Evolutionary conservation across 2,888 invertebrate species (phyloP).

Genomic region (Drosophila mimica): DNA sequence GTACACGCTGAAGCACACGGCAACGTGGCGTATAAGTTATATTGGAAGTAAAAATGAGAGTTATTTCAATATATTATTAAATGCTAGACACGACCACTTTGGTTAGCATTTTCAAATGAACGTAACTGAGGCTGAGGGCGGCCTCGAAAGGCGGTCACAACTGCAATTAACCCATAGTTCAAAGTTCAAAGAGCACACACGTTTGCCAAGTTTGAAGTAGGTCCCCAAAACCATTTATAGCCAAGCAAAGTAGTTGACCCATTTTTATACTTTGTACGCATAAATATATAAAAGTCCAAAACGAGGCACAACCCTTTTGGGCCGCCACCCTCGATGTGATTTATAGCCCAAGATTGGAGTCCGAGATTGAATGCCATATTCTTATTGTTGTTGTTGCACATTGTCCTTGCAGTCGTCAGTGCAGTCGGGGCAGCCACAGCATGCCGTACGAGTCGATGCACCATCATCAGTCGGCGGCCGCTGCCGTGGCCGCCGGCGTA

Average conservation of each 20-base stretch:
- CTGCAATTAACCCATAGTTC: constrained; percentile 81
- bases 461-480: constrained; percentile 81
- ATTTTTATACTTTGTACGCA: constrained; percentile 51
- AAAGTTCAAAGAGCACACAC: constrained; percentile 74
- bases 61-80: constrained; percentile 4
- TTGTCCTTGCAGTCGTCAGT: constrained; percentile 62
- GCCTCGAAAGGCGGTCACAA: constrained; percentile 59
- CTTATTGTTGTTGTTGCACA: constrained; percentile 4
- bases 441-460: constrained; percentile 84
- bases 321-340: constrained; percentile 33
- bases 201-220: constrained; percentile 33
- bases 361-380: constrained; percentile 13
- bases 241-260: constrained; percentile 60
- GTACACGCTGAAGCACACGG: background rate
- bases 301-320: constrained; percentile 22
- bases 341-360: constrained; percentile 31
- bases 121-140: constrained; percentile 10
- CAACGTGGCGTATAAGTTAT: constrained; percentile 8
- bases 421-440: constrained; percentile 64
- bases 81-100: background rate
- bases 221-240: constrained; percentile 16
- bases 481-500: constrained; percentile 76
- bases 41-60: background rate
- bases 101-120: constrained; percentile 17
- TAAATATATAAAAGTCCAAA: constrained; percentile 50